These are phyloP conservation scores for Eristalis tenax DNA, from an alignment of 2,888 invertebrate genomes.

Conservation along the genomic window DNA sequence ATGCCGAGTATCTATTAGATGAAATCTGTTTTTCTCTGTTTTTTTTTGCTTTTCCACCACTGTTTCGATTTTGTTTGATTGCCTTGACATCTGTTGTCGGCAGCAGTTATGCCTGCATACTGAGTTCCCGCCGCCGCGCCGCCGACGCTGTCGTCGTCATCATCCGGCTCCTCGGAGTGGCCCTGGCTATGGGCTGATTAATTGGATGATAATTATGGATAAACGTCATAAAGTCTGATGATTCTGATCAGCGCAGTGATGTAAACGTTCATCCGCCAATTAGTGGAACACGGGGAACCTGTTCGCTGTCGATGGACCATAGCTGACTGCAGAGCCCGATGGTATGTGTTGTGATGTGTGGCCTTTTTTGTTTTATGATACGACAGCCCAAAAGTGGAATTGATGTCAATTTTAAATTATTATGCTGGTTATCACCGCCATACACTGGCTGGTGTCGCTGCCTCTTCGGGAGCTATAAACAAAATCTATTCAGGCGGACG, in stretches of 20 bases:
- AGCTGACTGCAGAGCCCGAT: background rate
- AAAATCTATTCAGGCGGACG: slow-evolving; percentile 41
- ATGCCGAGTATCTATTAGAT: slow-evolving; percentile 38
- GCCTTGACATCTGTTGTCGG: slow-evolving; percentile 68
- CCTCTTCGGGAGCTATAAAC: slow-evolving; percentile 69
- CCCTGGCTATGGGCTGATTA: slow-evolving; percentile 53
- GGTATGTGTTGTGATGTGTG: slow-evolving; percentile 32
- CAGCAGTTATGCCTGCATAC: slow-evolving; percentile 40
- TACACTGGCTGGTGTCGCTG: slow-evolving; percentile 59
- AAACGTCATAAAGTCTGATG: slow-evolving; percentile 70
- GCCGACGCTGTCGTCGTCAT: background rate
- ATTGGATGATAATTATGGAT: slow-evolving; percentile 72
- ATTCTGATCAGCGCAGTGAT: slow-evolving; percentile 66
- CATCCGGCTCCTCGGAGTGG: slow-evolving; percentile 19
- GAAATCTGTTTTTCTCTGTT: slow-evolving; percentile 54
- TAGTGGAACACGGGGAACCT: slow-evolving; percentile 60
- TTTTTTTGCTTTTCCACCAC: slow-evolving; percentile 52
- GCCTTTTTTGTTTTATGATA: slow-evolving; percentile 63
- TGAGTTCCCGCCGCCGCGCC: background rate
- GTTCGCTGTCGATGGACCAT: slow-evolving; percentile 20
- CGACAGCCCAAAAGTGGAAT: slow-evolving; percentile 58
- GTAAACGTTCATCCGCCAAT: slow-evolving; percentile 69
- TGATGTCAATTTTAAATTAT: slow-evolving; percentile 68
- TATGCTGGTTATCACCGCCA: slow-evolving; percentile 55
- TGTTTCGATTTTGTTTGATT: slow-evolving; percentile 66